A percentile compares a stretch with the other conserved stretches of the same genome.
Evolutionary conservation across 2,113 vertebrate species (phyloP).

Genomic region (Pterophyllum scalare): DNA sequence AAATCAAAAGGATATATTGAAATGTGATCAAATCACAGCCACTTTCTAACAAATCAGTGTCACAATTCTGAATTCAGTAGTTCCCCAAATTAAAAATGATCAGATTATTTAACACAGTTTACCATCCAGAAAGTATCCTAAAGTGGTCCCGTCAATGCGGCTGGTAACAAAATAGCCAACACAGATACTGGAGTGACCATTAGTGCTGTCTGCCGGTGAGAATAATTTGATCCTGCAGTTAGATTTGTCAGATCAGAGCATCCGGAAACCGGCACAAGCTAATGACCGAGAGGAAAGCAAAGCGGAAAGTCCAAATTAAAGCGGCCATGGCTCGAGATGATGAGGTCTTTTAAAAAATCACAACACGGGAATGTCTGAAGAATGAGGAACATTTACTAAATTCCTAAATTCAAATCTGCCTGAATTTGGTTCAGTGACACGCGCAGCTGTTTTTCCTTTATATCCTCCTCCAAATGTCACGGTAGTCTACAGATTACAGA

Average conservation of each 20-base stretch:
- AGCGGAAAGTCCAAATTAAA: no score
- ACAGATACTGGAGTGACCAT: not conserved
- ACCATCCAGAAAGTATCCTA: fast-evolving
- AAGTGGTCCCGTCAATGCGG: no score
- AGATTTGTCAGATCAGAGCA: not conserved
- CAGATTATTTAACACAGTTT: not conserved
- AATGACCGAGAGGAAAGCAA: no score
- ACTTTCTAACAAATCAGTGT: not conserved
- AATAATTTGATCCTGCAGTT: not conserved
- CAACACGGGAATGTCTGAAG: no score
- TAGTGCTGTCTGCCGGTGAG: not conserved
- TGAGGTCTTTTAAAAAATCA: no score
- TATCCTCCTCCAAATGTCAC: not conserved
- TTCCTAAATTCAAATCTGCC: no score
- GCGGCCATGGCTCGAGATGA: no score
- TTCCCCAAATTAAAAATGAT: not conserved
- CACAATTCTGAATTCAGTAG: no score
- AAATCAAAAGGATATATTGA: not conserved
- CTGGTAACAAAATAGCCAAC: not conserved
- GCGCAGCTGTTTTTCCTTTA: not conserved
- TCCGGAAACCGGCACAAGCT: not conserved
- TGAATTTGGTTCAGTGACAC: not conserved
- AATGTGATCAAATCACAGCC: not conserved
- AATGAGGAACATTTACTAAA: no score
- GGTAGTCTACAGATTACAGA: not conserved